These are phyloP conservation scores for Lycia hirtaria DNA, from an alignment of 2,888 invertebrate species.

Conservation along the genomic window DNA sequence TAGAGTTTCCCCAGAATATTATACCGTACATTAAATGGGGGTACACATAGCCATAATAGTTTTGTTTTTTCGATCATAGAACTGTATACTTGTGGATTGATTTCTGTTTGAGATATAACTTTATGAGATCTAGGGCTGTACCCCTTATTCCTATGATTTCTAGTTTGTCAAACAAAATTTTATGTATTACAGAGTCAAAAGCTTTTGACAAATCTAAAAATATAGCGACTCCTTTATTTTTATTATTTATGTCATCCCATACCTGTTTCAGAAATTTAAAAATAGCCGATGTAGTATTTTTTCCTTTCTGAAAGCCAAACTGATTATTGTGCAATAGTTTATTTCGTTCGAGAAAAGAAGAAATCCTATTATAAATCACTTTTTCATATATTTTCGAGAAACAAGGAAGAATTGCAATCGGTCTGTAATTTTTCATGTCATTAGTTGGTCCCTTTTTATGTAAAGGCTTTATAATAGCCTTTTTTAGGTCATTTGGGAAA, in stretches of 20 bases:
- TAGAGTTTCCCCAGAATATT: no score
- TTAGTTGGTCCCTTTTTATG: not conserved
- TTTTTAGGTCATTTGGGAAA: no score
- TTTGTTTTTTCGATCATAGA: no score
- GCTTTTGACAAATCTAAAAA: not conserved
- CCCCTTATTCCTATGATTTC: not conserved
- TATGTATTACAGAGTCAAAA: not conserved
- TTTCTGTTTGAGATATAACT: no score
- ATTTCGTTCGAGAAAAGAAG: not conserved
- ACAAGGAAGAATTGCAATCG: not conserved
- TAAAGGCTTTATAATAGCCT: not conserved
- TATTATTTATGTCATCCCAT: not conserved
- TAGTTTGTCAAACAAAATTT: not conserved
- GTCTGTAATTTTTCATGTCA: not conserved
- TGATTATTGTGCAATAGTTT: not conserved
- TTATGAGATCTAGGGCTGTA: no score
- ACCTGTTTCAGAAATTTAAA: not conserved
- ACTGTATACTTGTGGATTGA: no score
- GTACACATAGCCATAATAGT: no score
- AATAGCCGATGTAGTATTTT: not conserved
- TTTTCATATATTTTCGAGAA: conserved; percentile 6
- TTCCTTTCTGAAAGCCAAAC: not conserved
- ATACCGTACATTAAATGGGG: no score
- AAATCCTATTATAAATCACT: not conserved
- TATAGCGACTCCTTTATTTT: not conserved